Conservation (phyloP, 2,888 invertebrate species). For the Aphelenchoides bicaudatus region DNA sequence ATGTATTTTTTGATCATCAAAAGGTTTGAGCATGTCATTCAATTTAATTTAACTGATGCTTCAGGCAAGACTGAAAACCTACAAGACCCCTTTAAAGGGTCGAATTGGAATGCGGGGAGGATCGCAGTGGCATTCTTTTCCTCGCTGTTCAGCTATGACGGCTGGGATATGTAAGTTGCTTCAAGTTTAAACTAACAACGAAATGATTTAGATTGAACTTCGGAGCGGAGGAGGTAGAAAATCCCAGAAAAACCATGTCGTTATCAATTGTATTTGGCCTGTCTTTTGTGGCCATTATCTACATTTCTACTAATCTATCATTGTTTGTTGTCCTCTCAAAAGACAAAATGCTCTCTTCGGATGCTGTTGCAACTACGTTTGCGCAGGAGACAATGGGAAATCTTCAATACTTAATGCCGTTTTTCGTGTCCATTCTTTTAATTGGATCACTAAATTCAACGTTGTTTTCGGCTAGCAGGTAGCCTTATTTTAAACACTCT, state of each 20-base stretch:
- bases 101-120: slow-evolving; percentile 25
- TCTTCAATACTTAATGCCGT: slow-evolving; percentile 43
- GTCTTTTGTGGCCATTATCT: slow-evolving; percentile 44
- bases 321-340: slow-evolving; percentile 44
- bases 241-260: slow-evolving; percentile 51
- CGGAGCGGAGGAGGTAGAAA: slow-evolving; percentile 48
- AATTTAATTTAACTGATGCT: slow-evolving; percentile 1
- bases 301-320: slow-evolving; percentile 48
- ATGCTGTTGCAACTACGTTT: slow-evolving; percentile 42
- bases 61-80: slow-evolving; percentile 31
- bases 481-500: background rate
- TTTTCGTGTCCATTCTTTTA: slow-evolving; percentile 48
- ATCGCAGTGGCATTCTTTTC: slow-evolving; percentile 52
- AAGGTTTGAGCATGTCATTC: slow-evolving; percentile 32
- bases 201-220: slow-evolving; percentile 28
- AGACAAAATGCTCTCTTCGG: slow-evolving; percentile 31
- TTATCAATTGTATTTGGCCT: slow-evolving; percentile 51
- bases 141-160: slow-evolving; percentile 46
- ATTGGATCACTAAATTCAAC: slow-evolving; percentile 51
- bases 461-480: slow-evolving; percentile 51
- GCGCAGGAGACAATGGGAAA: slow-evolving; percentile 34
- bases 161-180: slow-evolving; percentile 44
- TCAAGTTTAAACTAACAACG: background rate
- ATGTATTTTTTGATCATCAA: slow-evolving; percentile 42
- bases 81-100: slow-evolving; percentile 33